phyloP scores from a whole-genome alignment of 2,888 invertebrate genomes.

The Orthonychiurus folsomi region DNA sequence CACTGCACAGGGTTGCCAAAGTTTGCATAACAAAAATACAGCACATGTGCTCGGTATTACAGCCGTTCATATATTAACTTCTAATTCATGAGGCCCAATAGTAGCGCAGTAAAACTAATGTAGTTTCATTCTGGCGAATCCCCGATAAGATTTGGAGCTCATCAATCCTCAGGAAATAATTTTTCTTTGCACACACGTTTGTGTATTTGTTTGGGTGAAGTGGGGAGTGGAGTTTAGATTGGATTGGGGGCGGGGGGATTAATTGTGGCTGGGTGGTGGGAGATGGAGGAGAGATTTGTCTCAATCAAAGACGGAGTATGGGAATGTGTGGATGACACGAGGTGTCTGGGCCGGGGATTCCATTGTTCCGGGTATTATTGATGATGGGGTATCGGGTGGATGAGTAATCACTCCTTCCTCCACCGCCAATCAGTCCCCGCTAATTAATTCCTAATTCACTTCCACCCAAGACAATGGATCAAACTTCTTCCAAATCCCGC shows the following conservation, averaged over 20 bases:
- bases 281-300: neutral
- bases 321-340: neutral
- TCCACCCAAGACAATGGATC: neutral
- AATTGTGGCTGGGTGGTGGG: neutral
- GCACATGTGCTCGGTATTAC: too few relatives aligned
- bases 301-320: neutral
- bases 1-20: too few relatives aligned
- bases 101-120: too few relatives aligned
- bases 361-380: neutral
- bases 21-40: too few relatives aligned
- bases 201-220: neutral
- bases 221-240: neutral
- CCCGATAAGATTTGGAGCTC: too few relatives aligned
- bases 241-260: neutral
- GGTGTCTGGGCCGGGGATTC: neutral
- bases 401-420: neutral
- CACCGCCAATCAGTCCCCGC: neutral
- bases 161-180: neutral
- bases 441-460: neutral
- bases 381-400: too few relatives aligned
- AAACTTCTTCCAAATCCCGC: neutral
- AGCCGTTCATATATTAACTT: too few relatives aligned
- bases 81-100: too few relatives aligned
- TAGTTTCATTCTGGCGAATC: too few relatives aligned
- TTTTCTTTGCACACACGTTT: neutral